A percentile compares a stretch with the other conserved stretches of the same genome.
phyloP scores from a whole-genome alignment of 35 echinoderm and acorn worm genomes.

The Stichopus chloronotus region DNA sequence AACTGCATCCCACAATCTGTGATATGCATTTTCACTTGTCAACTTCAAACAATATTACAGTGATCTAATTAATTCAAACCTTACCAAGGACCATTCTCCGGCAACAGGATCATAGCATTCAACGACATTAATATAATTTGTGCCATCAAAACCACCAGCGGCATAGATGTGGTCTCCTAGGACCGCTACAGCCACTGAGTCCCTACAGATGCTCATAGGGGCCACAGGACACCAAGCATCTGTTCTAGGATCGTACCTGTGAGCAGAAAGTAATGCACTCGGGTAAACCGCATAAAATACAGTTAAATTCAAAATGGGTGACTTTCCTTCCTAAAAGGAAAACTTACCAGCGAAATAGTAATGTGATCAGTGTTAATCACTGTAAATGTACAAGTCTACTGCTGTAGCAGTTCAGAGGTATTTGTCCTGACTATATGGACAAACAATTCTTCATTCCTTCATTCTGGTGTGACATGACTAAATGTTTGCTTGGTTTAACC shows the following conservation, averaged over 20 bases:
- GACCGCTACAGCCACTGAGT: conserved; percentile 90
- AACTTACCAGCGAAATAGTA: too few relatives aligned
- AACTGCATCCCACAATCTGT: neutral
- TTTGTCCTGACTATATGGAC: too few relatives aligned
- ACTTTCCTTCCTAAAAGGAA: too few relatives aligned
- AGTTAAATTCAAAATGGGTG: too few relatives aligned
- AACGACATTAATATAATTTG: conserved; percentile 81
- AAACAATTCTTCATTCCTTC: too few relatives aligned
- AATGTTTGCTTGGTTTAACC: too few relatives aligned
- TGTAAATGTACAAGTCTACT: too few relatives aligned
- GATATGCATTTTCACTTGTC: neutral
- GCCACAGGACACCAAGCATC: conserved; percentile 89
- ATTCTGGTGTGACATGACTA: too few relatives aligned
- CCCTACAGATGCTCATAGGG: conserved; percentile 92
- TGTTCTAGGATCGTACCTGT: conserved; percentile 86
- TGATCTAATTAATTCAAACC: neutral
- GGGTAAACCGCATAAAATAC: too few relatives aligned
- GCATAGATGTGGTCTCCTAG: conserved; percentile 92
- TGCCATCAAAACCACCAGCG: conserved; percentile 92
- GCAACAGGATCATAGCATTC: conserved; percentile 93
- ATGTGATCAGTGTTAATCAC: too few relatives aligned
- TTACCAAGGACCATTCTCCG: conserved; percentile 83
- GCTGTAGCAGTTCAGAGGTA: too few relatives aligned
- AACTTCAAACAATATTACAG: neutral
- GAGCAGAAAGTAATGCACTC: neutral